Conservation (phyloP, 2,113 vertebrate genomes). For the Damaliscus lunatus region DNA sequence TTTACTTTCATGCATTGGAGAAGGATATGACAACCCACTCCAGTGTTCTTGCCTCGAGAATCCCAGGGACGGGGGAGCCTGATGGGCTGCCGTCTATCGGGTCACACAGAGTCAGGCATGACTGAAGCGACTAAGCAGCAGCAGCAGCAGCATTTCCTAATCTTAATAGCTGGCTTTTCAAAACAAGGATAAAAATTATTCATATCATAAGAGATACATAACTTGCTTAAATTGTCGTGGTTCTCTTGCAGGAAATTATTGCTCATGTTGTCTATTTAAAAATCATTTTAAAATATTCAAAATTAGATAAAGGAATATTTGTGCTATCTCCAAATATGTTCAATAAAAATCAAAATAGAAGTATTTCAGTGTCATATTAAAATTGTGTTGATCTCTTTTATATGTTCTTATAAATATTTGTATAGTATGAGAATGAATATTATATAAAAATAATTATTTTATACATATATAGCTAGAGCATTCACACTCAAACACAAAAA, state of each 20-base stretch:
- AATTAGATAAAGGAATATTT: not conserved
- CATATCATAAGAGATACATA: not conserved
- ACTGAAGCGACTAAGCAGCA: not conserved
- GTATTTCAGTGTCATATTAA: not conserved
- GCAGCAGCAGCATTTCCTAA: not conserved
- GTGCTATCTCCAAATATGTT: not conserved
- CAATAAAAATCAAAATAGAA: not conserved
- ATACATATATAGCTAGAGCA: not conserved
- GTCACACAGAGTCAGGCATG: fast-evolving
- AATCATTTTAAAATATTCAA: not conserved
- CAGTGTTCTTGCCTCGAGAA: not conserved
- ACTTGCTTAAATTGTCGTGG: not conserved
- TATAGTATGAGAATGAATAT: not conserved
- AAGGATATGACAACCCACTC: not conserved
- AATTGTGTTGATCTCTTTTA: not conserved
- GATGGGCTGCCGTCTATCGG: fast-evolving
- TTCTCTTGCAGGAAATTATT: not conserved
- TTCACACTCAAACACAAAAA: not conserved
- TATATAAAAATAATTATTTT: not conserved
- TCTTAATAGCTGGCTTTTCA: not conserved
- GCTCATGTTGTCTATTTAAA: not conserved
- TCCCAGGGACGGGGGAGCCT: fast-evolving
- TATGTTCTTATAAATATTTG: not conserved
- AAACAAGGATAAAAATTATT: not conserved
- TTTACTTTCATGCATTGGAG: not conserved